Evolutionary conservation across 2,888 invertebrate species (phyloP).

Genomic region (Julus scanicus): DNA sequence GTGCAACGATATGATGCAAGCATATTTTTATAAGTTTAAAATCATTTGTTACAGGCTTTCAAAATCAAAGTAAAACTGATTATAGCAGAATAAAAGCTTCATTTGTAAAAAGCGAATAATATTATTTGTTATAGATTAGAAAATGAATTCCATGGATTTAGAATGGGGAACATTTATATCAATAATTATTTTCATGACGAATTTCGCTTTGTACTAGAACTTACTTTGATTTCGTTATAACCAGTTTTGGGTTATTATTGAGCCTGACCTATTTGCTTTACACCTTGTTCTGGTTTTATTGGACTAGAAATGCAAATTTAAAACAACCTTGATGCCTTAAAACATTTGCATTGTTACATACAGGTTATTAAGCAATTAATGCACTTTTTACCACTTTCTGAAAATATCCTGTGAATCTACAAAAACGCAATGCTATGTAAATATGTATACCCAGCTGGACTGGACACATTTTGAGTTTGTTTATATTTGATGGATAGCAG

Average conservation of each 20-base stretch:
- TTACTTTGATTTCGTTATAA: not conserved
- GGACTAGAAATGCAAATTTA: not conserved
- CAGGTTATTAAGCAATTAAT: not conserved
- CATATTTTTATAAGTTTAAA: not conserved
- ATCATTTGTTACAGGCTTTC: not conserved
- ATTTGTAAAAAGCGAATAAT: too few species aligned
- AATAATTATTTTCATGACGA: too few species aligned
- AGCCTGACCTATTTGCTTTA: not conserved
- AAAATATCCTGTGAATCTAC: not conserved
- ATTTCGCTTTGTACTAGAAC: too few species aligned
- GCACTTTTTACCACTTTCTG: not conserved
- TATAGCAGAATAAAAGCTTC: not conserved
- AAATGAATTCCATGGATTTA: too few species aligned
- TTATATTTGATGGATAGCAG: not conserved
- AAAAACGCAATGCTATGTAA: not conserved
- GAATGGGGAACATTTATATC: not conserved
- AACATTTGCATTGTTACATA: not conserved
- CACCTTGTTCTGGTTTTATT: not conserved
- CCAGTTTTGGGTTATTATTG: not conserved
- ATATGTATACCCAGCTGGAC: slow-evolving; percentile 13
- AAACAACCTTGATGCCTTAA: not conserved
- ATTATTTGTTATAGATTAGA: too few species aligned
- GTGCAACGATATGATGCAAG: not conserved
- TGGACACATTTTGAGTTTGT: not conserved
- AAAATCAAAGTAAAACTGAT: not conserved